Evolutionary conservation across 1,140 invertebrate species (phyloP).

Genomic region (Drosophila melanogaster): DNA sequence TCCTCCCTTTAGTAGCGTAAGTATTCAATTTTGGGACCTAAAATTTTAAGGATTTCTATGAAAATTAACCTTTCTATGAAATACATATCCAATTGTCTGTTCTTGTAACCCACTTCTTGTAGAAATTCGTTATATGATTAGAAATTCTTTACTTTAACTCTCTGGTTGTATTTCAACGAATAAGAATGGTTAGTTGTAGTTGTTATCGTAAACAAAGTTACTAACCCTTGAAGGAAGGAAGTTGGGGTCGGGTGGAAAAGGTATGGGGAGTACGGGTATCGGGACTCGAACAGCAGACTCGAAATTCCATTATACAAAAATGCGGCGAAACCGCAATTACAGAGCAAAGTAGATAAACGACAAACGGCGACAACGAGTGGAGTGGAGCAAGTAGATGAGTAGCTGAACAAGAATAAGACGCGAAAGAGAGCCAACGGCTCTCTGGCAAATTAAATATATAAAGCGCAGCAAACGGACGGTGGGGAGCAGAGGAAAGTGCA

Average conservation of each 20-base stretch:
- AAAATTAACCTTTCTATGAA: no score
- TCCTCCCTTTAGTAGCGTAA: no score
- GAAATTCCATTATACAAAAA: constrained; percentile 46
- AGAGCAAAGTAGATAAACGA: constrained; percentile 53
- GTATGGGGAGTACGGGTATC: constrained; percentile 8
- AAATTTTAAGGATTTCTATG: no score
- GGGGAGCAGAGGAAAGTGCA: constrained; percentile 24
- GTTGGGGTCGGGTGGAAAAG: not conserved
- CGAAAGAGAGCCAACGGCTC: constrained; percentile 29
- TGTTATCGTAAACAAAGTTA: constrained; percentile 17
- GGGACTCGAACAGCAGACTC: not conserved
- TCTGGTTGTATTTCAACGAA: not conserved
- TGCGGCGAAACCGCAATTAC: constrained; percentile 54
- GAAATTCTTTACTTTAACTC: constrained; percentile 1
- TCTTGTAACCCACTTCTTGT: no score
- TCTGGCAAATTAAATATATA: constrained; percentile 48
- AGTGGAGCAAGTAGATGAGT: constrained; percentile 30
- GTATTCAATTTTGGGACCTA: no score
- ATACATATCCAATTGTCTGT: no score
- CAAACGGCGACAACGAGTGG: constrained; percentile 46
- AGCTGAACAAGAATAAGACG: constrained; percentile 13
- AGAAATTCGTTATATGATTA: no score
- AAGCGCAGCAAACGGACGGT: constrained; percentile 41
- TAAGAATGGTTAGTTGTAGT: constrained; percentile 16
- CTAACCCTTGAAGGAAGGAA: not conserved